Base-by-base conservation (phyloP, 35 echinoderm and acorn worm species). In the Eucidaris tribuloides region DNA sequence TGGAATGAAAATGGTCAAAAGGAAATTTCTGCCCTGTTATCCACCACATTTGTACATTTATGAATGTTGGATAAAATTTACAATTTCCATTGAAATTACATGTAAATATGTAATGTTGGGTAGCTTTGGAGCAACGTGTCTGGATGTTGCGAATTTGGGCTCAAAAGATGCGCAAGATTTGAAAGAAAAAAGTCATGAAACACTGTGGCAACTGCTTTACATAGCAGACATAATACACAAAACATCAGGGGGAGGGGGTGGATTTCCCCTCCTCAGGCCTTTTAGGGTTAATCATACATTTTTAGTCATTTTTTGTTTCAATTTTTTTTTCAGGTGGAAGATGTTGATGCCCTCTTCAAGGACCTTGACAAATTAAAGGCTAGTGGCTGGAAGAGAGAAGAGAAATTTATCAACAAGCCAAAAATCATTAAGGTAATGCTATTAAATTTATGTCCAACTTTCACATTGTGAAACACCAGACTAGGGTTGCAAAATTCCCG, bases 371-470 rank as follows among this genome's bases (percentile, higher is more conserved):
- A 89, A 27, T 46, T 89, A 31, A 52, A 89, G 27, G 86, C 36
- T 7, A 94, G 89, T 35, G 66, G 57, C 42, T 94, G 92, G 92
- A 3, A 58, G 61, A 84, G 46, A 46, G 85, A 94, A 56, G 85
- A 82, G 44, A 42, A 57, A 0, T n/a, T 32, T 25, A 25, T 57
- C 11, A 36, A 4, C 2, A 55, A 80, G 27, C 71, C 76, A 0
- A 79, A 71, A 29, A 43, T 85, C 42, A 62, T 79, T 5, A 94
- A 94, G 86, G 91, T 93, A 65, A 28, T 62, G 54, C 7, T 15
- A 9, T 29, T 29, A 15, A 66, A 11, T 7, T 7, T 66, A 11
- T 11, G 62, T n/a, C n/a, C n/a, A n/a, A n/a, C n/a, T n/a, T n/a
- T n/a, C n/a, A n/a, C n/a, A n/a, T n/a, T n/a, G n/a, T n/a, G n/a